A percentile compares a stretch with the other conserved stretches of the same genome.
phyloP scores from a whole-genome alignment of 2,113 vertebrate species.

The Sphaerodactylus townsendi region DNA sequence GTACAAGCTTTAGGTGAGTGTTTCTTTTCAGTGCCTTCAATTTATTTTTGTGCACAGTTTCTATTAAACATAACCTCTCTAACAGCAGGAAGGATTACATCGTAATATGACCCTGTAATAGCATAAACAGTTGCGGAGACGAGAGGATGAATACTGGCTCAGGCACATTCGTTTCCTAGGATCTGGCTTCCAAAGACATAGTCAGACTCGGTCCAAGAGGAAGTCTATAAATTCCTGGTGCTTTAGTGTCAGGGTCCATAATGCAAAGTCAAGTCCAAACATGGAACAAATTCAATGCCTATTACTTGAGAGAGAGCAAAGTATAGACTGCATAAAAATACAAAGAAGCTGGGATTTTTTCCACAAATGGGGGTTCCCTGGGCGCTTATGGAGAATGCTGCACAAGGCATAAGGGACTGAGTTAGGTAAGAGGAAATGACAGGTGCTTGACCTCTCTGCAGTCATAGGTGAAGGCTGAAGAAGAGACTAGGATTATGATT shows the following conservation, averaged over 20 bases:
- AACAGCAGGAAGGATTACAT: conserved; percentile 32
- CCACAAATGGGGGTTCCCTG: too few species aligned
- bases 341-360: not conserved
- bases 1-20: not conserved
- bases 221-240: conserved; percentile 49
- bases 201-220: conserved; percentile 17
- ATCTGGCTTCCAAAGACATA: conserved; percentile 35
- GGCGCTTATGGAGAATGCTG: not conserved
- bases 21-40: conserved; percentile 6
- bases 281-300: not conserved
- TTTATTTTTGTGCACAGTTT: conserved; percentile 33
- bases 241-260: conserved; percentile 1
- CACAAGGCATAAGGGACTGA: not conserved
- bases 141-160: not conserved
- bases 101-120: conserved; percentile 29
- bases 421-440: not conserved
- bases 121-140: conserved; percentile 27
- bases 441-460: not conserved
- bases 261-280: conserved; percentile 12
- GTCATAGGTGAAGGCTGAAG: not conserved
- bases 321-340: not conserved
- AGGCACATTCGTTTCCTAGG: conserved; percentile 18
- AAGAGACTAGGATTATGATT: not conserved
- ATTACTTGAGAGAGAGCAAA: conserved; percentile 1
- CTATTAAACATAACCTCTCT: conserved; percentile 33